A percentile compares a stretch with the other conserved stretches of the same genome.
Evolutionary conservation across 37 sponge, comb jelly and placozoan species (phyloP).

Genomic region (Crambe crambe): DNA sequence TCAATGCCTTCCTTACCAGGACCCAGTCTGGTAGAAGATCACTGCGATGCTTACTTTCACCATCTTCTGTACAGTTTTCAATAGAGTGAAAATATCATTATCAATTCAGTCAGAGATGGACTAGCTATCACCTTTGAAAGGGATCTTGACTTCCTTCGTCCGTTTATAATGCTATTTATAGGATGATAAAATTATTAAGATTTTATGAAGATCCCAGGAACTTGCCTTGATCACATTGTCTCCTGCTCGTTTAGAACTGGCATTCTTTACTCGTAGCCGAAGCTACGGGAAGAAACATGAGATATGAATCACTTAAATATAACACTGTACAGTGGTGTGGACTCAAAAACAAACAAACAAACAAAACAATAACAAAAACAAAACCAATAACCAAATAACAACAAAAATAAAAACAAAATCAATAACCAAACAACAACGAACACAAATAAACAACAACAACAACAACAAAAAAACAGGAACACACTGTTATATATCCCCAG

Average conservation of each 20-base stretch:
- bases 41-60: not conserved
- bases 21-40: not conserved
- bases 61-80: no score
- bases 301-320: no score
- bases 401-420: no score
- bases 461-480: no score
- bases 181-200: not conserved
- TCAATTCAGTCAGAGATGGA: no score
- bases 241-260: conserved; percentile 32
- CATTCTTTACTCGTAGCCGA: conserved; percentile 72
- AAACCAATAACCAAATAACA: no score
- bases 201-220: not conserved
- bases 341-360: not conserved
- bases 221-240: conserved; percentile 72
- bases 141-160: conserved; percentile 57
- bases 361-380: not conserved
- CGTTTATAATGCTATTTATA: conserved; percentile 48
- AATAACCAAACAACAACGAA: no score
- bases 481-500: no score
- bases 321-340: no score
- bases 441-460: no score
- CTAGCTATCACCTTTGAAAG: conserved; percentile 1
- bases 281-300: conserved; percentile 15
- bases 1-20: conserved; percentile 15
- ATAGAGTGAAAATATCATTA: no score